Base-by-base conservation (phyloP, 2,888 invertebrate species). In the Seladonia tumulorum region DNA sequence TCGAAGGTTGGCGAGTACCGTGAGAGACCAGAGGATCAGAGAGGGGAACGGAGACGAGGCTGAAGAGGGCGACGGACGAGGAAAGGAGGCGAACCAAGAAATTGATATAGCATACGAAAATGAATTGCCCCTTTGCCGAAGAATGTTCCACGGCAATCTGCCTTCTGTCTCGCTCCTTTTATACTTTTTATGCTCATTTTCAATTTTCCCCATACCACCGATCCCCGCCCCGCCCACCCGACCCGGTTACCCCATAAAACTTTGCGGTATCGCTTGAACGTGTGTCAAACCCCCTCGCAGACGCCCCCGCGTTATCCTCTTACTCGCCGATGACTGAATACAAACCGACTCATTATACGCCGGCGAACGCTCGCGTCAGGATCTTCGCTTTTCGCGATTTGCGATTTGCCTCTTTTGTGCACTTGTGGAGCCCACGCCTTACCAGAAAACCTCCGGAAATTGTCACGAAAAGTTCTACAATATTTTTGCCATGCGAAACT, bases 71-170 rank as follows among this genome's bases (percentile, higher is more conserved):
- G 81, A 82, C 79, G 88, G 90, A 83, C 85, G 91, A 88, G 88
- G 84, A 88, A 89, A 92, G 90, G 92, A 93, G 93, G 88, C 91
- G 93, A 95, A 94, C 94, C 94, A 95, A 95, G 95, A 94, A 95
- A 95, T 95, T 95, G 95, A 95, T 95, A 95, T 94, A 93, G 95
- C 94, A 94, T 94, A 94, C 92, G 94, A 95, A 94, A 95, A 95
- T 95, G 95, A 95, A 95, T 95, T 95, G 94, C 94, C 92, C 93
- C 92, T 91, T 93, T 93, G 91, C 94, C 93, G 92, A 94, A 94
- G 93, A 94, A 94, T 94, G 93, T 94, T 94, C 93, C 92, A 92
- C 92, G 93, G 94, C 94, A 95, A 95, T 95, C 94, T 95, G 94
- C 95, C 93, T 82, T 91, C 93, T 92, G 93, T 92, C 92, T 92